Conservation (phyloP, 2,797 vertebrate genomes). For the Rhodeus uyekii region DNA sequence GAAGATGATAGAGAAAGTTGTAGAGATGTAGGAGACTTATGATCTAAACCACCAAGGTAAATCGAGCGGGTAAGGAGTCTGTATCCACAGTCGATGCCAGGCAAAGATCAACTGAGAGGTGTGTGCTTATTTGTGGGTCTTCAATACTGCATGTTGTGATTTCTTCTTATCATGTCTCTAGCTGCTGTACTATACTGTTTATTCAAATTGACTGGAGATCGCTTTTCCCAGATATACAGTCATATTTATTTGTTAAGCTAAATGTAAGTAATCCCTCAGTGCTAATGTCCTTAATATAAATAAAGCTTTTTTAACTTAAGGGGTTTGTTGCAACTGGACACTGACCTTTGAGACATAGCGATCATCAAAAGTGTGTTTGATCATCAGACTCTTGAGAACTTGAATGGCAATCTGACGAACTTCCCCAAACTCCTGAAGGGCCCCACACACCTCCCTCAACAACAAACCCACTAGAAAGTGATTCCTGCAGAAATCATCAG, state of each 20-base stretch:
- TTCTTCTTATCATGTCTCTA: neutral
- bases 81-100: no score
- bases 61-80: no score
- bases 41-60: no score
- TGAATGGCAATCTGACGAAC: constrained; percentile 89
- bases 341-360: constrained; percentile 89
- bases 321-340: neutral
- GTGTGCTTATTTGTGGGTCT: no score
- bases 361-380: constrained; percentile 96
- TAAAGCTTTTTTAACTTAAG: neutral
- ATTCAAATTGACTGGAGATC: neutral
- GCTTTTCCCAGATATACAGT: neutral
- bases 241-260: neutral
- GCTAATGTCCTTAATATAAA: neutral
- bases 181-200: neutral
- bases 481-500: constrained; percentile 96
- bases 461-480: constrained; percentile 96
- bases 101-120: no score
- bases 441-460: constrained; percentile 89
- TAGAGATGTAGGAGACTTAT: no score
- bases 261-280: neutral
- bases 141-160: neutral
- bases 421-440: constrained; percentile 90
- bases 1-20: no score
- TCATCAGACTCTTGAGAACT: constrained; percentile 94